Evolutionary conservation across 1,140 invertebrate genomes (phyloP).

Genomic region (Lasioglossum baleicum): DNA sequence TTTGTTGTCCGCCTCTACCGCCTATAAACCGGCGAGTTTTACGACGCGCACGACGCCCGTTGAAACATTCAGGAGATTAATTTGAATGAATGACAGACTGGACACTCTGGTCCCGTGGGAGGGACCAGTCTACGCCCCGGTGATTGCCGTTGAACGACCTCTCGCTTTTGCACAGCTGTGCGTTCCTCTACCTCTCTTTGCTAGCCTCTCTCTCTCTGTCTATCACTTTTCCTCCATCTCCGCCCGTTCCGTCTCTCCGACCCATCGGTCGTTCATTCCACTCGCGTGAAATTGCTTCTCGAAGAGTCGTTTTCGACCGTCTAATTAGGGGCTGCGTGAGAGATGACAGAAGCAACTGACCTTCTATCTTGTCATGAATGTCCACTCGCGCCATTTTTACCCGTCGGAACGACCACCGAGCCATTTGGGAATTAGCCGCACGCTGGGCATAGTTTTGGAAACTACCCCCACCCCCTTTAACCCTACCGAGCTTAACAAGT

Average conservation of each 20-base stretch:
- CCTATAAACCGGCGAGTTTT: constrained; percentile 54
- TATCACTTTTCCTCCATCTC: background rate
- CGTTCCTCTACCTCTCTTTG: background rate
- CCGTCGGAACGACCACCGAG: no score
- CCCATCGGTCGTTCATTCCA: constrained; percentile 33
- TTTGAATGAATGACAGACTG: constrained; percentile 62
- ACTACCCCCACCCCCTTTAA: no score
- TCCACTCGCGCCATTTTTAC: no score
- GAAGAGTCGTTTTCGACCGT: constrained; percentile 46
- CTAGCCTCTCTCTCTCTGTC: background rate
- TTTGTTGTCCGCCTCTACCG: constrained; percentile 36
- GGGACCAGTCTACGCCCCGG: constrained; percentile 53
- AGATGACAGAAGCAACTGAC: constrained; percentile 9
- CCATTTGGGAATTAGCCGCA: no score
- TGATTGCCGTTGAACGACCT: constrained; percentile 52
- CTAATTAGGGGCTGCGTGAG: constrained; percentile 49
- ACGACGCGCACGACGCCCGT: constrained; percentile 41
- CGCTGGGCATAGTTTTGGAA: no score
- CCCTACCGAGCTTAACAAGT: no score
- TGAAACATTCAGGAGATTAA: constrained; percentile 62
- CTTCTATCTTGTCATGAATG: no score
- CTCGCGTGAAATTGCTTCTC: constrained; percentile 52
- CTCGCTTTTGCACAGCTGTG: constrained; percentile 32
- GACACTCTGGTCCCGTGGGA: constrained; percentile 50
- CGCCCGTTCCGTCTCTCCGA: constrained; percentile 36